phyloP scores from a whole-genome alignment of 1,140 invertebrate genomes.

The Drosophila teissieri region DNA sequence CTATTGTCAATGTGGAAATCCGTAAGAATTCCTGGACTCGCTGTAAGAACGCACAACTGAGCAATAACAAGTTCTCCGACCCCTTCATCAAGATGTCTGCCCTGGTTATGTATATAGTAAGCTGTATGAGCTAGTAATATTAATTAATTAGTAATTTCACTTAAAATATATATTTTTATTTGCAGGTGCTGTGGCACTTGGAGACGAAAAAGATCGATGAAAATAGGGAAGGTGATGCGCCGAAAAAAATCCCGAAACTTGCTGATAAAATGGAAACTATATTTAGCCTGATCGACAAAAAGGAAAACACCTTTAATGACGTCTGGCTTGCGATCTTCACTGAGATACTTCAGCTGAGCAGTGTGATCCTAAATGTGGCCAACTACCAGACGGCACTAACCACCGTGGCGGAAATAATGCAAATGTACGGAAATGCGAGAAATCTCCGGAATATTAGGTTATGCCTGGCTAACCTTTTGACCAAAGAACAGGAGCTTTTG shows the following conservation, averaged over 20 bases:
- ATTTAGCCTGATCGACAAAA: conserved; percentile 51
- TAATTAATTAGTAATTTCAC: background rate
- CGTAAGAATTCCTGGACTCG: conserved; percentile 33
- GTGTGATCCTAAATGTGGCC: conserved; percentile 43
- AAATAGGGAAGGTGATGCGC: conserved; percentile 15
- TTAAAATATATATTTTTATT: background rate
- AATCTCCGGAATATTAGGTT: conserved; percentile 59
- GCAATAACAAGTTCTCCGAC: conserved; percentile 48
- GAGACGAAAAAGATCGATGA: conserved; percentile 5
- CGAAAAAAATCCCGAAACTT: conserved; percentile 42
- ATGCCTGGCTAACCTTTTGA: conserved; percentile 45
- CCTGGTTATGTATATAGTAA: conserved; percentile 66
- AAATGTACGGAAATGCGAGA: conserved; percentile 52
- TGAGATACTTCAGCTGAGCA: conserved; percentile 54
- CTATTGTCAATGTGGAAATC: conserved; percentile 68
- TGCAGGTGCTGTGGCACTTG: conserved; percentile 56
- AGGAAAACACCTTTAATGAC: conserved; percentile 59
- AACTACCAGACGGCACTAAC: conserved; percentile 58
- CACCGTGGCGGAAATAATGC: conserved; percentile 41
- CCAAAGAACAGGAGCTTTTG: conserved; percentile 35
- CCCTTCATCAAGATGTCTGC: conserved; percentile 69
- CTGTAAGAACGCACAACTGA: conserved; percentile 31
- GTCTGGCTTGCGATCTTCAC: conserved; percentile 74
- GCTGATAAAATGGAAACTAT: conserved; percentile 57
- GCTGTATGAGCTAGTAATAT: background rate